These are phyloP conservation scores for Myiothlypis chrysogaster DNA, from an alignment of 2,797 vertebrate genomes.

Conservation along the genomic window DNA sequence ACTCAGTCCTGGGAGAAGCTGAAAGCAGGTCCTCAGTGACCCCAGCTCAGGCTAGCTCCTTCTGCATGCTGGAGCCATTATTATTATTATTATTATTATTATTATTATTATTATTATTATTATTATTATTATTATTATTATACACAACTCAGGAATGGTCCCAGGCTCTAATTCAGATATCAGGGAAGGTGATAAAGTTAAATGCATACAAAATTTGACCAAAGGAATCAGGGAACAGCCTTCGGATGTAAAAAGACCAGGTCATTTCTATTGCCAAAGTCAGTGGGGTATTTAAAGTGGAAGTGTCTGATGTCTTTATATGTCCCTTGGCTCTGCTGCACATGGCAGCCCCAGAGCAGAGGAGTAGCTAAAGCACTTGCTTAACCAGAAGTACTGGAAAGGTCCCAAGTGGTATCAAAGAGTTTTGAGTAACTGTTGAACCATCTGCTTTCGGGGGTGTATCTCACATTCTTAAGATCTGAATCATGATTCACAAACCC, in stretches of 20 bases:
- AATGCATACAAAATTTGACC: neutral
- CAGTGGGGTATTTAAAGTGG: neutral
- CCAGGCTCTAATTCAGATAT: neutral
- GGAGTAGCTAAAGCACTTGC: neutral
- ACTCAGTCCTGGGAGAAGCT: neutral
- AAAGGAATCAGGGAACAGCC: neutral
- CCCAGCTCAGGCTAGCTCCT: neutral
- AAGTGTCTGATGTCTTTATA: neutral
- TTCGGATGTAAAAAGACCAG: neutral
- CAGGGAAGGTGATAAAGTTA: neutral
- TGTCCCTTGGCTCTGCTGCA: neutral
- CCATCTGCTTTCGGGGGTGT: neutral
- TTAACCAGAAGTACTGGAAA: slow-evolving; percentile 35
- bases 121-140: too few relatives aligned
- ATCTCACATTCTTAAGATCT: neutral
- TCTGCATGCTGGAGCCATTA: neutral
- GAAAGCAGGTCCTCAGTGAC: neutral
- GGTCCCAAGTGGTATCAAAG: slow-evolving; percentile 1
- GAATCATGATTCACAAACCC: neutral
- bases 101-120: too few relatives aligned
- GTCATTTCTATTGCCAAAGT: neutral
- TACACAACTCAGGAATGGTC: neutral
- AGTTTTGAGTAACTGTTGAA: slow-evolving; percentile 13
- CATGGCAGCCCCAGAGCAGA: neutral
- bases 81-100: too few relatives aligned